Evolutionary conservation across 2,888 invertebrate genomes (phyloP).

Genomic region (Orthonevra nobilis): DNA sequence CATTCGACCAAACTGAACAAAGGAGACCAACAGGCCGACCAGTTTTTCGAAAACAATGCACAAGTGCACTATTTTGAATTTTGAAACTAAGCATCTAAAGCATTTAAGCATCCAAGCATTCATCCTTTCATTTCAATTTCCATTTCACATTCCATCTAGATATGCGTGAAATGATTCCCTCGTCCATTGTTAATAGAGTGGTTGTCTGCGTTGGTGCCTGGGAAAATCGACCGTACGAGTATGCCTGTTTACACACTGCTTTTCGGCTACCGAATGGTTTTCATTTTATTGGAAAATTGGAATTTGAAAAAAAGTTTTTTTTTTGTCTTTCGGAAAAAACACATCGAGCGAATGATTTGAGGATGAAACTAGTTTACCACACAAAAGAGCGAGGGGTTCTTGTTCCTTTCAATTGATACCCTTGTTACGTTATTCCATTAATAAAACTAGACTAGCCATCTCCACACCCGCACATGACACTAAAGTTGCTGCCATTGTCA

Average conservation of each 20-base stretch:
- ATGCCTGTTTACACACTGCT: constrained; percentile 60
- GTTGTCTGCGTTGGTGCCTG: constrained; percentile 35
- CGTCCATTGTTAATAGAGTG: constrained; percentile 52
- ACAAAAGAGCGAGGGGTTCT: constrained; percentile 25
- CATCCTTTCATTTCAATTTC: constrained; percentile 30
- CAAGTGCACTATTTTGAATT: constrained; percentile 63
- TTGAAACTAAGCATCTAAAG: constrained; percentile 14
- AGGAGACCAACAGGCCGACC: constrained; percentile 26
- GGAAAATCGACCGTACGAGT: constrained; percentile 45
- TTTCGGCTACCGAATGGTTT: constrained; percentile 64
- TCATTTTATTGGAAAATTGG: constrained; percentile 46
- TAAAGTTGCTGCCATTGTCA: constrained; percentile 59
- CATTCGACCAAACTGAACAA: constrained; percentile 53
- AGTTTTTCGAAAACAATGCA: constrained; percentile 52
- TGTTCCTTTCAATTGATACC: constrained; percentile 41
- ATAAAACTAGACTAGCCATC: constrained; percentile 44
- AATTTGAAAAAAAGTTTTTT: constrained; percentile 16
- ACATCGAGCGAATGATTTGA: constrained; percentile 35
- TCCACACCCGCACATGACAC: constrained; percentile 21
- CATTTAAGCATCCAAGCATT: constrained; percentile 6
- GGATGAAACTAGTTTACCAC: constrained; percentile 62
- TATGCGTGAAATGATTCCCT: constrained; percentile 65
- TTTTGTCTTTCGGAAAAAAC: too few relatives aligned
- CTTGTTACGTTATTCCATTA: constrained; percentile 66
- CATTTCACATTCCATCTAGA: constrained; percentile 57